Conservation (phyloP, 2,888 invertebrate species). For the Drosophila lutescens region DNA sequence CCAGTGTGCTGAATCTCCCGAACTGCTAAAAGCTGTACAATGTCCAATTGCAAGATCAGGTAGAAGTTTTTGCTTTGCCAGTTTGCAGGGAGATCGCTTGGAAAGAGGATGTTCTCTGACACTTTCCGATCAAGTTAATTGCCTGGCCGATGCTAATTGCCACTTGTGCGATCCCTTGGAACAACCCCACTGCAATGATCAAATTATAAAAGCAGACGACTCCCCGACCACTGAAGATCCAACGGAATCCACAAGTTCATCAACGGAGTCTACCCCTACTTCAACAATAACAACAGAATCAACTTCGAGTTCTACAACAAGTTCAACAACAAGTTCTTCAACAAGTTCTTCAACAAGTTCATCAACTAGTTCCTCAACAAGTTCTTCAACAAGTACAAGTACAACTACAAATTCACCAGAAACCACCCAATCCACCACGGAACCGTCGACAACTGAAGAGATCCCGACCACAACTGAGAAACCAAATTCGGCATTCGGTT, state of each 20-base stretch:
- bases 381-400: conserved; percentile 9
- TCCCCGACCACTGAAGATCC: conserved; percentile 23
- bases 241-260: conserved; percentile 23
- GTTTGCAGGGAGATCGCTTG: conserved; percentile 22
- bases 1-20: conserved; percentile 38
- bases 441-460: conserved; percentile 11
- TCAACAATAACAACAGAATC: conserved; percentile 15
- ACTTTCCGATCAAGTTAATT: conserved; percentile 47
- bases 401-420: conserved; percentile 14
- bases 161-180: conserved; percentile 59
- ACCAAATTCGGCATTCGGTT: conserved; percentile 16
- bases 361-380: conserved; percentile 7
- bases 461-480: conserved; percentile 25
- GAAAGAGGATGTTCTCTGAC: conserved; percentile 51
- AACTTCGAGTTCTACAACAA: background rate
- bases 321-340: conserved; percentile 7
- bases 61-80: conserved; percentile 58
- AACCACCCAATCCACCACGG: conserved; percentile 5
- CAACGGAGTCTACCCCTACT: conserved; percentile 7
- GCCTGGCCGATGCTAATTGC: conserved; percentile 50
- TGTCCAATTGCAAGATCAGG: conserved; percentile 56
- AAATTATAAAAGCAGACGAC: conserved; percentile 11
- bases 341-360: background rate
- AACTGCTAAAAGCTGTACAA: conserved; percentile 23
- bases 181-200: conserved; percentile 45